Conservation (phyloP, 2,113 vertebrate genomes). For the Hymenochirus boettgeri region DNA sequence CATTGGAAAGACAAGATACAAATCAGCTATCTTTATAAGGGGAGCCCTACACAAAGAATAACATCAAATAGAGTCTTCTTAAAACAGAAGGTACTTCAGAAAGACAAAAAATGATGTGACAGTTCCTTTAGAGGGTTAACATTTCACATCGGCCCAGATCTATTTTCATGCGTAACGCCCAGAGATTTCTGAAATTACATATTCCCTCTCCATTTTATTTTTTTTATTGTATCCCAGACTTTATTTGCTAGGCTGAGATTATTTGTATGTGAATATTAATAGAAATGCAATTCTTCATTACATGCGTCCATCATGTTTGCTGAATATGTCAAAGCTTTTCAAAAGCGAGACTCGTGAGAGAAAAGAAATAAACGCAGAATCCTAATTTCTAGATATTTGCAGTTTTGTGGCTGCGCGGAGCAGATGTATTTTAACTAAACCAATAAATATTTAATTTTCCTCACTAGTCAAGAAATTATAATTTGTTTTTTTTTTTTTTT, state of each 20-base stretch:
- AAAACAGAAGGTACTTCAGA: too few relatives aligned
- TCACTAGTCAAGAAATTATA: constrained; percentile 24
- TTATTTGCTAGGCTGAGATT: background rate
- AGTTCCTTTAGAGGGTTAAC: too few relatives aligned
- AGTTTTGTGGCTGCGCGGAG: constrained; percentile 14
- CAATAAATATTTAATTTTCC: constrained; percentile 39
- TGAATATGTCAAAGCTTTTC: constrained; percentile 13
- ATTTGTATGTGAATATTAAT: background rate
- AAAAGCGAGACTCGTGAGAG: constrained; percentile 11
- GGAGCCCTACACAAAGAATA: too few relatives aligned
- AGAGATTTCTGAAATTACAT: background rate
- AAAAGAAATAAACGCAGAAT: constrained; percentile 1
- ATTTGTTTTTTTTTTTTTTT: constrained; percentile 23
- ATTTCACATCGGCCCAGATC: too few relatives aligned
- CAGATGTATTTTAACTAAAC: constrained; percentile 41
- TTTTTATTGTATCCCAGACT: background rate
- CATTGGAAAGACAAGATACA: too few relatives aligned
- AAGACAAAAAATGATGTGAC: too few relatives aligned
- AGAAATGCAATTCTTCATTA: constrained; percentile 1
- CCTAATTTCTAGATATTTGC: constrained; percentile 13
- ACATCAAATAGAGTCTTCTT: too few relatives aligned
- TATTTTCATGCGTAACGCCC: too few relatives aligned
- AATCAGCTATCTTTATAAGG: too few relatives aligned
- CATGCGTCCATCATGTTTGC: background rate
- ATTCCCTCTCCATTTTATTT: too few relatives aligned